Base-by-base conservation (phyloP, 2,797 vertebrate species). In the Zenarchopterus dispar region DNA sequence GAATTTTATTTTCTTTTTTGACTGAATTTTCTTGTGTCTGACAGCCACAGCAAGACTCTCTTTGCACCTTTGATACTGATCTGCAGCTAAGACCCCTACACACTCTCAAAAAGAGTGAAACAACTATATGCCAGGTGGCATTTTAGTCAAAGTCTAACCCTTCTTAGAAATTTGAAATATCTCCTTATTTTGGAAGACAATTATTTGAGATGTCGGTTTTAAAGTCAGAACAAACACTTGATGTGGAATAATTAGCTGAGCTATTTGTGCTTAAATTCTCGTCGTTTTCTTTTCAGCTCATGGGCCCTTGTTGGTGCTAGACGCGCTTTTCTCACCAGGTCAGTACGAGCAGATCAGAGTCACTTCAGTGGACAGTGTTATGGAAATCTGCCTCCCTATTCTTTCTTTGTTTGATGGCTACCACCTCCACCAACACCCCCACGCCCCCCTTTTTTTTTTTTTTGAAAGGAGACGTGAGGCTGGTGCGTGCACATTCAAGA, bases 1-100 rank as follows among this genome's bases (percentile, higher is more conserved):
- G 71, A 88, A 59, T 88, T 90, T 86, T 58, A n/a, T n/a, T n/a
- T n/a, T n/a, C n/a, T n/a, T n/a, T n/a, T n/a, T 77, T 88, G 84
- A 89, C 90, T 72, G 71, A 88, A 59, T 88, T 90, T 86, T 58
- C 60, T 74, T 24, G 52, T 67, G 54, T 68, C 53, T 75, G 65
- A 67, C 75, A 79, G 77, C 45, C 59, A 21, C 53, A 28, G n/a
- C 1, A 7, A 69, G 45, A 54, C 48, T 68, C 46, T 41, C 54
- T 62, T 31, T 56, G 23, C 33, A 36, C 70, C 50, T 67, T 76
- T 67, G 21, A 52, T 62, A 8, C 53, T 39, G 18, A 49, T 59
- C 51, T 60, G 50, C 65, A 75, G 78, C 85, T 77, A 80, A 64
- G 59, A 80, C 52, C 53, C 60, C 70, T 66, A 45, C 43, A 74